Evolutionary conservation across 2,113 vertebrate species (phyloP).

Genomic region (Tringa solitaria): DNA sequence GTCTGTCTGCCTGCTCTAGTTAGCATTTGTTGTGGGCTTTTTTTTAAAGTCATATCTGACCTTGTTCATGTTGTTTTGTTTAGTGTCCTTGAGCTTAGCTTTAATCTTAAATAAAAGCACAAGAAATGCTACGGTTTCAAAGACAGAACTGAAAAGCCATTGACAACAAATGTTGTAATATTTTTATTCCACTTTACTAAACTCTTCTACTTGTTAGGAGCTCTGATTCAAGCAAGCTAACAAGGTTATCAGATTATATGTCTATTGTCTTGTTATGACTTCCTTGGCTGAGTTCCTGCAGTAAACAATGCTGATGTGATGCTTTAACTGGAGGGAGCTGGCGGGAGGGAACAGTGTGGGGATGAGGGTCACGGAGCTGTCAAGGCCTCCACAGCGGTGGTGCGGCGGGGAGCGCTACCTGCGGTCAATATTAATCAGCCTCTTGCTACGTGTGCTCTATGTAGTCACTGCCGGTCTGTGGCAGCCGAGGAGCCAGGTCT

Average conservation of each 20-base stretch:
- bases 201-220: slow-evolving; percentile 53
- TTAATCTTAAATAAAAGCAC: slow-evolving; percentile 75
- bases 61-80: slow-evolving; percentile 76
- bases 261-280: slow-evolving; percentile 70
- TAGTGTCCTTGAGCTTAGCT: slow-evolving; percentile 76
- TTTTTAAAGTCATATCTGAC: slow-evolving; percentile 68
- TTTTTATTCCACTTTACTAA: slow-evolving; percentile 64
- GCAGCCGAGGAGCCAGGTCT: not conserved
- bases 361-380: slow-evolving; percentile 53
- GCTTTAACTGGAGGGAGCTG: slow-evolving; percentile 56
- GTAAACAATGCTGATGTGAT: slow-evolving; percentile 55
- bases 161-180: slow-evolving; percentile 57
- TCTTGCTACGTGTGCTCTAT: not conserved
- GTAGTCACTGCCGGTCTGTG: not conserved
- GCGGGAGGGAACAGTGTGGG: not conserved
- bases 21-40: not conserved
- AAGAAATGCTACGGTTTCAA: slow-evolving; percentile 63
- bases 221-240: slow-evolving; percentile 63
- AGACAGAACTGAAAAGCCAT: slow-evolving; percentile 56
- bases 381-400: slow-evolving; percentile 49
- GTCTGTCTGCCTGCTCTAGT: slow-evolving; percentile 16
- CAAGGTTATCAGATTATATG: slow-evolving; percentile 74
- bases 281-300: slow-evolving; percentile 56
- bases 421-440: slow-evolving; percentile 15
- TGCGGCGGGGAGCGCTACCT: not conserved